Conservation (phyloP, 2,888 invertebrate genomes). For the Trissolcus japonicus region DNA sequence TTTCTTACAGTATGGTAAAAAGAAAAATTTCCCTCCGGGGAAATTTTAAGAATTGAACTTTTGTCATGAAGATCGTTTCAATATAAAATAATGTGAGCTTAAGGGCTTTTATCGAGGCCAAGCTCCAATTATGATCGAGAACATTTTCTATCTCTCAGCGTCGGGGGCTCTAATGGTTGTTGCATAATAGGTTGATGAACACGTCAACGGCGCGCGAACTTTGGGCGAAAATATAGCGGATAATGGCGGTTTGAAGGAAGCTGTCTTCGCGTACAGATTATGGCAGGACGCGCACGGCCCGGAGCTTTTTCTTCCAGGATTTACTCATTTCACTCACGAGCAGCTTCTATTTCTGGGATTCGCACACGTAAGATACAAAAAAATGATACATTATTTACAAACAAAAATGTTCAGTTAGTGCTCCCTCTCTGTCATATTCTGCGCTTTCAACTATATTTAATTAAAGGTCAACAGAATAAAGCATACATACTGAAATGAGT, state of each 20-base stretch:
- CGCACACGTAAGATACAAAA: conserved; percentile 82
- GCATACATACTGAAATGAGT: too few relatives aligned
- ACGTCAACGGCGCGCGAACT: conserved; percentile 86
- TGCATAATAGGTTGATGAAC: conserved; percentile 64
- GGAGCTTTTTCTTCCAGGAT: conserved; percentile 84
- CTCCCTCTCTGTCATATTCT: too few relatives aligned
- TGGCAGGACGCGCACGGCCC: conserved; percentile 79
- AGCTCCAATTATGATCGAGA: background rate
- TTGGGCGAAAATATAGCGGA: conserved; percentile 90
- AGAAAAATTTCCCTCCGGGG: too few relatives aligned
- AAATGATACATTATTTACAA: background rate
- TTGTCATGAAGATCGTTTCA: too few relatives aligned
- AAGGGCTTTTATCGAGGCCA: background rate
- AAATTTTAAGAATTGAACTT: background rate
- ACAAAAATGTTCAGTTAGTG: background rate
- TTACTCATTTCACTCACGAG: conserved; percentile 83
- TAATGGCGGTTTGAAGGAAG: conserved; percentile 88
- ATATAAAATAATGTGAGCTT: too few relatives aligned
- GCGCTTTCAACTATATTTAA: too few relatives aligned
- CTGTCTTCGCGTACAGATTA: conserved; percentile 82
- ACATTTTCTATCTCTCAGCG: background rate
- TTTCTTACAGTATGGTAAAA: too few relatives aligned
- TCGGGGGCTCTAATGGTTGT: conserved; percentile 13
- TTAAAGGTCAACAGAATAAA: too few relatives aligned
- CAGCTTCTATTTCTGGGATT: conserved; percentile 89